Evolutionary conservation across 2,888 invertebrate genomes (phyloP).

Genomic region (Penaeus monodon): DNA sequence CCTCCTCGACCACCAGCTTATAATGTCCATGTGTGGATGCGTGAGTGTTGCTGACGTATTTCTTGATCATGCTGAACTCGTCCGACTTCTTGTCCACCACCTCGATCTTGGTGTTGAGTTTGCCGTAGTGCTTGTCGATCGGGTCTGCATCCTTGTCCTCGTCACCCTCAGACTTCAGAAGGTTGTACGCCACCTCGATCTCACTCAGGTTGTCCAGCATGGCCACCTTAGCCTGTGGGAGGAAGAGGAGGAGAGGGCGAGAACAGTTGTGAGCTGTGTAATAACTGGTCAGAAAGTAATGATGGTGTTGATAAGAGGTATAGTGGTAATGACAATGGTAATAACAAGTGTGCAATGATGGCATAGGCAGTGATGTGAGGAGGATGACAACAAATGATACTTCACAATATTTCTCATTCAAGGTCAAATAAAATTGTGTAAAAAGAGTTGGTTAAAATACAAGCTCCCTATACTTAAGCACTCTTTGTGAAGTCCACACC

Average conservation of each 20-base stretch:
- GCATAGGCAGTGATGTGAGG: no score
- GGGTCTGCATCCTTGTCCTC: constrained; percentile 75
- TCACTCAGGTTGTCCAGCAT: constrained; percentile 95
- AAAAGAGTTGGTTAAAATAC: no score
- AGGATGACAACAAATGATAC: no score
- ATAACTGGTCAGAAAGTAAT: constrained; percentile 1
- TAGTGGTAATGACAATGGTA: neutral
- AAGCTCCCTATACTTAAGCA: no score
- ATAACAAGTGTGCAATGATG: no score
- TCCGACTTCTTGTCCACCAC: constrained; percentile 66
- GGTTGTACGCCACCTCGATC: constrained; percentile 93
- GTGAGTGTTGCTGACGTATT: constrained; percentile 92
- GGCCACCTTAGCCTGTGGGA: constrained; percentile 77
- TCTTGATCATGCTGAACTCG: constrained; percentile 74
- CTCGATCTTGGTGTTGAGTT: constrained; percentile 85
- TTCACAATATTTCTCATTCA: no score
- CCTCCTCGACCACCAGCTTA: constrained; percentile 78
- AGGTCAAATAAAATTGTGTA: no score
- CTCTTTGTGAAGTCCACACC: no score
- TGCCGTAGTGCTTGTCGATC: constrained; percentile 87
- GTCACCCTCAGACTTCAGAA: constrained; percentile 78
- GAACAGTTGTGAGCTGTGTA: constrained; percentile 13
- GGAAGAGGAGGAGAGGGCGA: constrained; percentile 51
- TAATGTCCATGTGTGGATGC: constrained; percentile 87
- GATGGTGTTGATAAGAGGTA: no score